Base-by-base conservation (phyloP, 2,797 vertebrate species). In the Percopsis omiscomaycus region DNA sequence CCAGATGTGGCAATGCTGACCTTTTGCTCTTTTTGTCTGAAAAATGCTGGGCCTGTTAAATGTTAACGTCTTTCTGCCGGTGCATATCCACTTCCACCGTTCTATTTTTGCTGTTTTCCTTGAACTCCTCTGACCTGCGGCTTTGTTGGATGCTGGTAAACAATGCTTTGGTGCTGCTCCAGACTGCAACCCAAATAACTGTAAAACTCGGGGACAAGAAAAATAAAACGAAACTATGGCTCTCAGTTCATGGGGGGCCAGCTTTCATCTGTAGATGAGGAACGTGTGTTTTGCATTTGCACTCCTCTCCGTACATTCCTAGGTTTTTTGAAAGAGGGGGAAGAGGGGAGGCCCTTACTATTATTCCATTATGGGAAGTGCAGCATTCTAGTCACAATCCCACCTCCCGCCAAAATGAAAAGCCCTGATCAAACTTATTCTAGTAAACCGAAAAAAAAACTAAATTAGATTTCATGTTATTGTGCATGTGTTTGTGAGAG, bases 231-330 rank as follows among this genome's bases (percentile, higher is more conserved):
- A 77, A 78, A 80, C 30, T 77, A 42, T 79, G 71, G 78, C 80
- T 77, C 75, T 68, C 10, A 50, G 76, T 82, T 72, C 37, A 84
- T 48, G n/a, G 84, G 87, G 89, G 84, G 78, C 53, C 68, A 60
- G 68, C 86, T 87, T 91, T 89, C 78, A 86, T 89, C 78, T 89
- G 74, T 66, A 51, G 57, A 78, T 64, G 74, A 64, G 53, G 71
- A 79, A 69, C 77, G 77, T 84, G 75, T 90, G 90, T 90, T 91
- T 89, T 83, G 73, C 77, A 86, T 92, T 91, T 90, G 76, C 77
- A 9, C 22, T 76, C 65, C 62, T 65, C 75, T 83, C 73, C 64
- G 70, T 82, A 83, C 85, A 85, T 89, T 90, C 84, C 84, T 80
- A 66, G 68, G 32, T 55, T 57, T 48, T 54, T 29, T 8, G 53